Conservation (phyloP, 2,888 invertebrate genomes). For the Hydrotaea cyrtoneurina region DNA sequence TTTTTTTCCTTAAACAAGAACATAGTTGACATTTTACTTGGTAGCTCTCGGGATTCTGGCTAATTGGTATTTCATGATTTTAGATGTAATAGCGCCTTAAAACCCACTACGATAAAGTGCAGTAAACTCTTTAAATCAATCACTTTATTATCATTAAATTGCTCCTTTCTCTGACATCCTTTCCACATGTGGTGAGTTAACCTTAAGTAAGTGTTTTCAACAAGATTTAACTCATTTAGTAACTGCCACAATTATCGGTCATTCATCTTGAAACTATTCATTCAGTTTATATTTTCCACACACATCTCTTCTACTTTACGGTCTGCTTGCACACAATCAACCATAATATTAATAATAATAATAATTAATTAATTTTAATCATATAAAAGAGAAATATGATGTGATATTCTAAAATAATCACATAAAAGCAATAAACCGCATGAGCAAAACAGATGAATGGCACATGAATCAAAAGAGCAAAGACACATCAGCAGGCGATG, state of each 20-base stretch:
- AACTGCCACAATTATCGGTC: no score
- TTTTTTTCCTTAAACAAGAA: no score
- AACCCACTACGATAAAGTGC: no score
- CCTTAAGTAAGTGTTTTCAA: no score
- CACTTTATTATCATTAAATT: no score
- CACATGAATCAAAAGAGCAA: neutral
- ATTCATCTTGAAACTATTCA: neutral
- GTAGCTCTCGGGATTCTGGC: no score
- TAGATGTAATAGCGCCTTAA: no score
- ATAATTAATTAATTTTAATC: slow-evolving; percentile 36
- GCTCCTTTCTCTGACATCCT: no score
- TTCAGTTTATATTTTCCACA: neutral
- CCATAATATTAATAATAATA: neutral
- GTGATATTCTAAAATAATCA: slow-evolving; percentile 32
- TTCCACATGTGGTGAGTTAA: no score
- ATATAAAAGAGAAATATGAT: slow-evolving; percentile 18
- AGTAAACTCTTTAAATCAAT: no score
- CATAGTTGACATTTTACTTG: no score
- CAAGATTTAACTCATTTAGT: neutral
- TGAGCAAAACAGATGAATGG: slow-evolving; percentile 1
- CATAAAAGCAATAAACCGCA: slow-evolving; percentile 30
- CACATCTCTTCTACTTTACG: neutral
- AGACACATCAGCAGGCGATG: neutral
- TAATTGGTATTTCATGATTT: no score
- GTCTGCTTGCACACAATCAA: neutral